Base-by-base conservation (phyloP, 1,140 invertebrate genomes). In the Trichomalopsis sarcophagae region DNA sequence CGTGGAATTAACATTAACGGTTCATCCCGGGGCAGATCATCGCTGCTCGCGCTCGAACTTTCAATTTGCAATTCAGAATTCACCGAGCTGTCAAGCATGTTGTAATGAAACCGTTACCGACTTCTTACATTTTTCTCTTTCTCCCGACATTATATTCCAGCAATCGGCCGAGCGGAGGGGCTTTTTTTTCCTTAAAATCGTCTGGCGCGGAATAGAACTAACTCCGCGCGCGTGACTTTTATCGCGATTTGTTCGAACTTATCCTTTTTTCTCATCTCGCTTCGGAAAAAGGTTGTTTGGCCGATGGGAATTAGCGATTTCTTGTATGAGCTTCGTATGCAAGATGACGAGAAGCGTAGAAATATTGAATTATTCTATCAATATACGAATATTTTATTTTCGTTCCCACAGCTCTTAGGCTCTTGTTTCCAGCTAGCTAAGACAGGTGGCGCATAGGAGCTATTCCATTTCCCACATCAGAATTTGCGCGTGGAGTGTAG, bases 11-110 rank as follows among this genome's bases (percentile, higher is more conserved):
- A 85, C 33, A 78, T 71, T 85, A 85, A 85, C 84, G 80, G 84
- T 85, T 77, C 62, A 71, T 81, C 30, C 21, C 1, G 44, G 17
- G 68, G 68, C 21, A 71, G 27, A 27, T 74, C 47, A 6, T 36
- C 66, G 44, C 17, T 5, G 27, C 27, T 27, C 27, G 11, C 30
- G 17, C 66, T 10, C n/a, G 66, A 68, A 78, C 62, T 77, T 84
- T 36, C 44, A 62, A 85, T 85, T 85, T 85, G 84, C 79, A 78
- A 85, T 85, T 85, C 80, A 82, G 80, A 85, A 82, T 77, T 75
- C 23, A 79, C 55, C 74, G 55, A 82, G 74, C 44, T 66, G 71
- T 66, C 78, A 17, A 50, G 40, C 84, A 50, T 69, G 84, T 76
- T 81, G 78, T 81, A 81, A 85, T 82, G 62, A 47, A 78, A 85